Evolutionary conservation across 2,797 vertebrate species (phyloP), one percentile per base, ranked within the genome.

Genomic region (Pangasius mekongensis): DNA sequence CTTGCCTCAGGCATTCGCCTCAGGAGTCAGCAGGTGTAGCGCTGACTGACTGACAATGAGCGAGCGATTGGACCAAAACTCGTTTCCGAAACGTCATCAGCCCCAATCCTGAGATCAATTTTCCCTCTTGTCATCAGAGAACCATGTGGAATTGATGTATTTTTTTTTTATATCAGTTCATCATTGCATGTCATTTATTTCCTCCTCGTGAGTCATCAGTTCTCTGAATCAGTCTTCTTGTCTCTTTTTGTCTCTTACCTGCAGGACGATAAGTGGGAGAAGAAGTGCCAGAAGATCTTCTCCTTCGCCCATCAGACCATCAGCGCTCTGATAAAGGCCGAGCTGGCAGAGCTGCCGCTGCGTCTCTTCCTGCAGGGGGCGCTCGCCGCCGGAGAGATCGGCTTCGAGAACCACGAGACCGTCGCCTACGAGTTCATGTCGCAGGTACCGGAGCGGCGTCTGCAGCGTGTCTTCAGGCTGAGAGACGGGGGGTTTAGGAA

Each of bases 221-320:
- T 64, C 39, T 69, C 24, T 67, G 58, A 74, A n/a, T 84, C 11
- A 20, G 27, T 67, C 16, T 64, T 54, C 18, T 66, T 49, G 13
- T 4, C 13, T 62, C 6, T 43, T 27, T 43, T 60, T 58, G 9
- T 64, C 14, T 43, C 49, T 33, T 7, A 5, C 52, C 39, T 43
- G 60, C 89, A 99, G 99, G 98, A 99, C 92, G 98, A 99, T 94
- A 99, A 99, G 92, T 99, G 99, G 99, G 98, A 99, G 90, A 99
- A 99, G 95, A 99, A 99, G 91, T 99, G 98, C 93, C 99, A 99
- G 96, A 99, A 99, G 96, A 99, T 99, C 91, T 99, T 99, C 90
- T 99, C 98, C 0, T 99, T 99, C 84, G 98, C 98, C 87, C 99
- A 99, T 93, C 99, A 99, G 95, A 99, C 99, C 90, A 98, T 99